Evolutionary conservation across 2,888 invertebrate genomes (phyloP).

Genomic region (Cheilosia pagana): DNA sequence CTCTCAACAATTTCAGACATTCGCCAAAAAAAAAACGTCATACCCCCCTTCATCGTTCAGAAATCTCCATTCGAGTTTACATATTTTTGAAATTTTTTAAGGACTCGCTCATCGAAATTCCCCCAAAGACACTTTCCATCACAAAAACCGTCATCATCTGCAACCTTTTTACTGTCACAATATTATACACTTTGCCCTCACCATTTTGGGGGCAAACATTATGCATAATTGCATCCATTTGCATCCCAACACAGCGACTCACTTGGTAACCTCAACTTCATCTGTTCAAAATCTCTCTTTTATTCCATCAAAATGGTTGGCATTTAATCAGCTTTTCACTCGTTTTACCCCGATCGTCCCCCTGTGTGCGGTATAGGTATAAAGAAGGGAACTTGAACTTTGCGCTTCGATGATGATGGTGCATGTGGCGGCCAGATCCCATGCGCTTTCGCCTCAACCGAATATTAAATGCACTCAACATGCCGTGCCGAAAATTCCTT

Average conservation of each 20-base stretch:
- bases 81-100: conserved; percentile 50
- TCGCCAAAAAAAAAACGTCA: conserved; percentile 1
- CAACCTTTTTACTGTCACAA: conserved; percentile 63
- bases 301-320: conserved; percentile 70
- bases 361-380: background rate
- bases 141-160: conserved; percentile 46
- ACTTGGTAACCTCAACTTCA: conserved; percentile 66
- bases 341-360: background rate
- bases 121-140: conserved; percentile 26
- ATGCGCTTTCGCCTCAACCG: background rate
- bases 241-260: conserved; percentile 45
- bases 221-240: conserved; percentile 70
- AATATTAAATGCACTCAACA: conserved; percentile 66
- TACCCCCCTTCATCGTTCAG: background rate
- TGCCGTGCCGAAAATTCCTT: conserved; percentile 58
- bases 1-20: conserved; percentile 22
- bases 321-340: conserved; percentile 71
- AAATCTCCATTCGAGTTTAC: conserved; percentile 56
- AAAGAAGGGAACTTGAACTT: conserved; percentile 54
- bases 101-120: conserved; percentile 15
- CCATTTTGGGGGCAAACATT: conserved; percentile 62
- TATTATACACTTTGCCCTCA: conserved; percentile 38
- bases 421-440: conserved; percentile 41
- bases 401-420: conserved; percentile 55
- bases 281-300: conserved; percentile 72